These are phyloP conservation scores for Mythimna albipuncta DNA, from an alignment of 2,888 invertebrate genomes.

Conservation along the genomic window DNA sequence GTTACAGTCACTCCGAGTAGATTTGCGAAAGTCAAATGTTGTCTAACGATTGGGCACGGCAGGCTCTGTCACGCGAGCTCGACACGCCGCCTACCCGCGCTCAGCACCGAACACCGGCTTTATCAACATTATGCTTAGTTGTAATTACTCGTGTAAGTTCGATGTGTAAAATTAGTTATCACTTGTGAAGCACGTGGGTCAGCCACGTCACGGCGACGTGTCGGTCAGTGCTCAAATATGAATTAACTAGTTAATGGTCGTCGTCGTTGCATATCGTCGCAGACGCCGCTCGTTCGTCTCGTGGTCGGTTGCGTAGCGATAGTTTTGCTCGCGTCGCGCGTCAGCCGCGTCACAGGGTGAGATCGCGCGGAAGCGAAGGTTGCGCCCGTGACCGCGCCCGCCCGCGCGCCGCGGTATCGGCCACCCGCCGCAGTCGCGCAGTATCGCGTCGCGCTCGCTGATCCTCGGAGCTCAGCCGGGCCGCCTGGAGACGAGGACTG, in stretches of 20 bases:
- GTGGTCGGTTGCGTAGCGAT: conserved; percentile 75
- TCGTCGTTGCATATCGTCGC: conserved; percentile 62
- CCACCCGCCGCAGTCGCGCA: conserved; percentile 78
- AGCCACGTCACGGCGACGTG: conserved; percentile 55
- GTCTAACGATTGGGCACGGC: conserved; percentile 86
- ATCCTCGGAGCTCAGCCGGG: conserved; percentile 81
- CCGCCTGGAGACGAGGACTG: conserved; percentile 62
- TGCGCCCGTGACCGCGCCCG: conserved; percentile 89
- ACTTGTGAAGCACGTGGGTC: conserved; percentile 57
- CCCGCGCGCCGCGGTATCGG: conserved; percentile 77
- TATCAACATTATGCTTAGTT: conserved; percentile 61
- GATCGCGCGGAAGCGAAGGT: conserved; percentile 87
- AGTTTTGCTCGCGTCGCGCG: conserved; percentile 65
- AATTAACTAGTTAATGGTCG: conserved; percentile 59
- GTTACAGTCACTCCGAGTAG: conserved; percentile 76
- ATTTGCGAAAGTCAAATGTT: conserved; percentile 84
- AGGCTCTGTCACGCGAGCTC: conserved; percentile 81
- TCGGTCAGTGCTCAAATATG: conserved; percentile 54
- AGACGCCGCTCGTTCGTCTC: conserved; percentile 65
- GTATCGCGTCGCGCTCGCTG: conserved; percentile 85
- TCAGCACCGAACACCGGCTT: conserved; percentile 59
- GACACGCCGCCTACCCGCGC: conserved; percentile 69
- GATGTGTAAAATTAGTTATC: conserved; percentile 55
- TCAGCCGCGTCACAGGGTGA: conserved; percentile 82
- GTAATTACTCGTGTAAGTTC: conserved; percentile 61